A percentile compares a stretch with the other conserved stretches of the same genome.
These are phyloP conservation scores for Stomatorhinus walkeri DNA, from an alignment of 2,797 vertebrate species.

Conservation along the genomic window DNA sequence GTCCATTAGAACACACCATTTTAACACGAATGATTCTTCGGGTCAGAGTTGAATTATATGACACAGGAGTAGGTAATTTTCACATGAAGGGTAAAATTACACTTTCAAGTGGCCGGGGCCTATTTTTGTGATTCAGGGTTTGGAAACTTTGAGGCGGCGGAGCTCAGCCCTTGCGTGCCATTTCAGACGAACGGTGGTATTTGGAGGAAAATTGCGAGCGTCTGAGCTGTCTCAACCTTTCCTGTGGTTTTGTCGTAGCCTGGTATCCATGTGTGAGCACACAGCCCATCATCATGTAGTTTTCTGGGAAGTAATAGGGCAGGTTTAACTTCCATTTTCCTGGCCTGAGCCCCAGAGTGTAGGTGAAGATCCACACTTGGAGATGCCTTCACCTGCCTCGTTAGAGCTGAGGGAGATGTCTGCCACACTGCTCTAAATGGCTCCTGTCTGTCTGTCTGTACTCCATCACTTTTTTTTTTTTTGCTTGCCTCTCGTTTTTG, in stretches of 20 bases:
- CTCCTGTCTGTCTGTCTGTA: neutral
- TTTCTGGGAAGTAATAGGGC: neutral
- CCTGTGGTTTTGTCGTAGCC: neutral
- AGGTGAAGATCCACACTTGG: neutral
- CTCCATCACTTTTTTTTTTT: neutral
- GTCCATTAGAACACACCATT: neutral
- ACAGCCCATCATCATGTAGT: neutral
- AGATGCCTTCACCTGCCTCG: neutral
- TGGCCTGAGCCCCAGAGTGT: neutral
- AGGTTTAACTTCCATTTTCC: neutral
- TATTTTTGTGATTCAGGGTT: neutral
- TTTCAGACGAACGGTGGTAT: neutral
- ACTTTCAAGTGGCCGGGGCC: neutral
- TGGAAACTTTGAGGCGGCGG: neutral
- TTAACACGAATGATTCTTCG: neutral
- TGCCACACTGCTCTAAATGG: neutral
- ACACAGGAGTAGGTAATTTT: constrained; percentile 2
- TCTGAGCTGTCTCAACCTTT: neutral
- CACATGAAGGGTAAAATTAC: constrained; percentile 10
- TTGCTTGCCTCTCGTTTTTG: neutral
- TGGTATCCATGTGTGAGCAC: neutral
- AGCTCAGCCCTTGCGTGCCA: neutral
- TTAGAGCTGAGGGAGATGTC: neutral
- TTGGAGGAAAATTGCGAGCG: neutral
- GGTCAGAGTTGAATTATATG: constrained; percentile 7